phyloP scores from a whole-genome alignment of 2,888 invertebrate genomes.

The Harpagoxenus sublaevis region DNA sequence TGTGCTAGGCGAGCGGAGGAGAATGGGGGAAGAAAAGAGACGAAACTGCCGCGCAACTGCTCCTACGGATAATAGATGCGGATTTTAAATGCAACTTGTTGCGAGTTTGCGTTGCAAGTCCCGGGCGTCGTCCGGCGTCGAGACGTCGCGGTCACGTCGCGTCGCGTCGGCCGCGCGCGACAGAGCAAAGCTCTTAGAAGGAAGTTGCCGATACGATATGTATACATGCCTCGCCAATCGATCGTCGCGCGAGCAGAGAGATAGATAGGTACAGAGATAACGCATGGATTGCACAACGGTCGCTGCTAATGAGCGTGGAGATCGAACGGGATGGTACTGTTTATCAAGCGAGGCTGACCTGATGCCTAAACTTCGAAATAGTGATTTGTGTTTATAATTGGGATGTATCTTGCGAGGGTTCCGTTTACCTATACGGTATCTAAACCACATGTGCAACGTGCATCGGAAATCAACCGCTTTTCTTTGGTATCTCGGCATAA shows the following conservation, averaged over 20 bases:
- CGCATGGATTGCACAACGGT: slow-evolving; percentile 39
- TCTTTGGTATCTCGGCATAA: neutral
- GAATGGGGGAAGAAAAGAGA: slow-evolving; percentile 46
- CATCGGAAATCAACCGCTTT: slow-evolving; percentile 10
- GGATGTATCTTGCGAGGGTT: slow-evolving; percentile 45
- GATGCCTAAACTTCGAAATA: slow-evolving; percentile 45
- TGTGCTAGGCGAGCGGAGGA: slow-evolving; percentile 16
- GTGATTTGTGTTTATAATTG: slow-evolving; percentile 57
- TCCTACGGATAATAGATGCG: slow-evolving; percentile 63
- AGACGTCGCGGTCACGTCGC: slow-evolving; percentile 1
- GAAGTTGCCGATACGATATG: neutral
- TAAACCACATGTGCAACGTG: neutral
- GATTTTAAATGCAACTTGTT: slow-evolving; percentile 82
- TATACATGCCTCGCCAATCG: slow-evolving; percentile 24
- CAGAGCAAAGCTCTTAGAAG: slow-evolving; percentile 21
- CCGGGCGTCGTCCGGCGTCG: slow-evolving; percentile 42
- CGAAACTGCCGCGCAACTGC: slow-evolving; percentile 50
- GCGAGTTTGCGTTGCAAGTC: slow-evolving; percentile 74
- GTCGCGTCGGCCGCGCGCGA: neutral
- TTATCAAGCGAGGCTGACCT: slow-evolving; percentile 41
- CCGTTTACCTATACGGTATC: slow-evolving; percentile 1
- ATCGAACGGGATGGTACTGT: slow-evolving; percentile 47
- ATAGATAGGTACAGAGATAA: slow-evolving; percentile 15
- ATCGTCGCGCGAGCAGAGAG: slow-evolving; percentile 30
- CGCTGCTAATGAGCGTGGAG: slow-evolving; percentile 48